Evolutionary conservation across 2,113 vertebrate genomes (phyloP).

Genomic region (Chinchilla lanigera): DNA sequence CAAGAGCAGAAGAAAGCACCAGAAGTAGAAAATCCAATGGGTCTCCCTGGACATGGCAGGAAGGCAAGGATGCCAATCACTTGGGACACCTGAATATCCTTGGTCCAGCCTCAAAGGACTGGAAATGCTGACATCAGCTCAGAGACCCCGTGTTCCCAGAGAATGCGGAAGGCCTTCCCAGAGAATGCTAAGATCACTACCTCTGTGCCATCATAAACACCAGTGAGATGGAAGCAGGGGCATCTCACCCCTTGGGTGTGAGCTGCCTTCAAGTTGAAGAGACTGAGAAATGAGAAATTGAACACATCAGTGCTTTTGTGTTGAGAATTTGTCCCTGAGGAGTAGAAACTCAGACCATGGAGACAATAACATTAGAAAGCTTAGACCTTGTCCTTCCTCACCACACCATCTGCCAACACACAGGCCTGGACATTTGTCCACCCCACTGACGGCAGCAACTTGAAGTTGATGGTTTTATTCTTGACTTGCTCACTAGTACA

Average conservation of each 20-base stretch:
- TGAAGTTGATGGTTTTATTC: constrained; percentile 35
- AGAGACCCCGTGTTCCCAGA: background rate
- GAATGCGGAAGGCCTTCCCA: background rate
- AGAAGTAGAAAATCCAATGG: background rate
- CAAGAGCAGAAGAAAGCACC: background rate
- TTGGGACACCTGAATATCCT: background rate
- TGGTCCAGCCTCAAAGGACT: background rate
- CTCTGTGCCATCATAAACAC: background rate
- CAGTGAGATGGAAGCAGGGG: background rate
- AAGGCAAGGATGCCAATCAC: background rate
- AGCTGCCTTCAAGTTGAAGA: background rate
- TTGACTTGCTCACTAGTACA: constrained; percentile 51
- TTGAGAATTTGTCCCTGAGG: background rate
- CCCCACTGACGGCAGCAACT: background rate
- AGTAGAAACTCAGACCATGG: background rate
- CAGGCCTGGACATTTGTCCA: background rate
- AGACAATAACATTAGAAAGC: background rate
- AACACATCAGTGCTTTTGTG: no score
- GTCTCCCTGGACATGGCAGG: background rate
- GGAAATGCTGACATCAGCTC: background rate
- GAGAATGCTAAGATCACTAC: background rate
- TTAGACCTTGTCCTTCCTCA: background rate
- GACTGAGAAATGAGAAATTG: background rate
- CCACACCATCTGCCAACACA: rapidly evolving
- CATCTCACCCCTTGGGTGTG: no score